Base-by-base conservation (phyloP, 2,888 invertebrate species). In the Hypomecis atomaria region DNA sequence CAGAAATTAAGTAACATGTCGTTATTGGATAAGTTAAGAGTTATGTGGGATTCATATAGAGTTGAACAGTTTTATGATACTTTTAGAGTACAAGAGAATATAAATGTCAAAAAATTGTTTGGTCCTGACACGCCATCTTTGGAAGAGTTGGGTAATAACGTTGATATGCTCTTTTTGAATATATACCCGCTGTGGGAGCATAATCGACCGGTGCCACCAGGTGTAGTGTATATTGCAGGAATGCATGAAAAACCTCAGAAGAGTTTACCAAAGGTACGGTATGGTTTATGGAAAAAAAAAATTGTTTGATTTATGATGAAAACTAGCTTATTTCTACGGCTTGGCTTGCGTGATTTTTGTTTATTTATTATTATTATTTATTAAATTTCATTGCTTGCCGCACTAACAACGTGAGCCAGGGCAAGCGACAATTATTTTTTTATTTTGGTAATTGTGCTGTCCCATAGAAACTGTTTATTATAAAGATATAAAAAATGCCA, bases 91-190 rank as follows among this genome's bases (percentile, higher is more conserved):
- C 36, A 59, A 55, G 71, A 74, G 43, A 69, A 75, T 53, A 62
- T 44, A 10, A 33, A 66, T 5, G 44, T 77, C 0, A 71, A 57
- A 36, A 69, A 66, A 61, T 36, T 71, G 40, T 78, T 82, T 59
- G 85, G 84, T 0, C 40, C 69, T 5, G 70, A 78, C 33, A 38
- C 74, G 0, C 80, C 84, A 0, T 4, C 58, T 5, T 33, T 78
- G 5, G 52, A 11, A 5, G 78, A 81, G 36, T 62, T 85, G 2
- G 62, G 62, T 36, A 67, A 75, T 33, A 83, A 78, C 49, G 74
- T 88, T 10, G 84, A 86, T 49, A 76, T 93, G 81, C 53, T 92
- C 23, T 85, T 93, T 61, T 56, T 90, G 3, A 93, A 92, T 67
- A 70, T 77, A 0, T 84, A 91, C 72, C 84, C 88, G 0, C 67